phyloP scores from a whole-genome alignment of 2,113 vertebrate genomes.

The Istiophorus platypterus region DNA sequence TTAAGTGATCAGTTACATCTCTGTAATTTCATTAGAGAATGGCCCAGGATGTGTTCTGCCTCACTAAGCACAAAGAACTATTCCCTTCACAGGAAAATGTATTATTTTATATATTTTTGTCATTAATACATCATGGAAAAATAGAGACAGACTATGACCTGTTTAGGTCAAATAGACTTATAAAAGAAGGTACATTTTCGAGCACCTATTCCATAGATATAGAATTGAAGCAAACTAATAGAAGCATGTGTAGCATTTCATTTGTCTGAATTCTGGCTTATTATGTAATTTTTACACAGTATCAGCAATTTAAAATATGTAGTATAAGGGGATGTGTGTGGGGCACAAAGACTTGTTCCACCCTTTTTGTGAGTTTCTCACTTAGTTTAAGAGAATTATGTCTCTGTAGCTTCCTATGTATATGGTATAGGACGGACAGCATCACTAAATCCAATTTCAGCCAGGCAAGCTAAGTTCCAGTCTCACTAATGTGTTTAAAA shows the following conservation, averaged over 20 bases:
- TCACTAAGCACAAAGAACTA: conserved; percentile 14
- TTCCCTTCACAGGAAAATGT: conserved; percentile 15
- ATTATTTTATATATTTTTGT: conserved; percentile 27
- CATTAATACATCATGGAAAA: conserved; percentile 15
- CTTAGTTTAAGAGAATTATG: conserved; percentile 18
- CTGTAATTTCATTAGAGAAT: conserved; percentile 42
- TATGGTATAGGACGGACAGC: not conserved
- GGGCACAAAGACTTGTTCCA: not conserved
- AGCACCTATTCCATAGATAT: not conserved
- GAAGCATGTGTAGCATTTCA: not conserved
- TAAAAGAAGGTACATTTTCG: not conserved
- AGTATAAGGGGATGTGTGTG: not conserved
- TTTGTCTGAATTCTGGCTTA: not conserved
- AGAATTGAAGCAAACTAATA: not conserved
- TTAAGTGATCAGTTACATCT: conserved; percentile 41
- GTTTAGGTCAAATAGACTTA: not conserved
- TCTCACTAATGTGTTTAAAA: conserved; percentile 13
- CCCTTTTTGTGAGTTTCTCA: no score
- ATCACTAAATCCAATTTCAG: conserved; percentile 21
- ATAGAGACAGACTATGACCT: no score
- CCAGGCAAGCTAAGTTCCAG: conserved; percentile 10
- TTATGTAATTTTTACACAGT: not conserved
- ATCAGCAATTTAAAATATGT: no score
- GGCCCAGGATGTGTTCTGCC: conserved; percentile 22
- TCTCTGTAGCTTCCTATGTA: not conserved